Conservation (phyloP, 2,113 vertebrate species). For the Chrysemys picta region DNA sequence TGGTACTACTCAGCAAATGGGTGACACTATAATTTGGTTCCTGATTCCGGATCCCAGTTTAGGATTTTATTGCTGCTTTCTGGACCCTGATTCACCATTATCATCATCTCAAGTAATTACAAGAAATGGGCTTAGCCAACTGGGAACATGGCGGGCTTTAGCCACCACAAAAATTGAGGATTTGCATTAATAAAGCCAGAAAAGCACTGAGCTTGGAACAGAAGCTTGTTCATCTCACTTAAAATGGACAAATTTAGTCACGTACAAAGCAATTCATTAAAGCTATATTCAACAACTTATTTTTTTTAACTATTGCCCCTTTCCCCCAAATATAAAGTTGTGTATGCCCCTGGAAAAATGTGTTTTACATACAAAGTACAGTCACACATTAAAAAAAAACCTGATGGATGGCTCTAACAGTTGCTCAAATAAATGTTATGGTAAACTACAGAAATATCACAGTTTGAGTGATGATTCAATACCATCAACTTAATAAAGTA, state of each 20-base stretch:
- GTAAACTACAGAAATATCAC: not conserved
- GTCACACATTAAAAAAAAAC: not conserved
- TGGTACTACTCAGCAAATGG: not conserved
- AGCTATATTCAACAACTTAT: not conserved
- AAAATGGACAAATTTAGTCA: not conserved
- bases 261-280: not conserved
- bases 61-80: not conserved
- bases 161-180: not conserved
- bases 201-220: not conserved
- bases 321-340: not conserved
- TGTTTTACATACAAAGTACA: not conserved
- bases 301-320: not conserved
- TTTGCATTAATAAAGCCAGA: not conserved
- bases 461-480: not conserved
- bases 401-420: not conserved
- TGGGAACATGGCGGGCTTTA: not conserved
- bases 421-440: not conserved
- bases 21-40: not conserved
- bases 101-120: not conserved
- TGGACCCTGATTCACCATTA: not conserved
- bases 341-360: not conserved
- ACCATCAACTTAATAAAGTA: not conserved
- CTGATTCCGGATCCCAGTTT: not conserved
- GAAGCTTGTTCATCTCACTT: not conserved
- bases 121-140: not conserved